Evolutionary conservation across 2,888 invertebrate species (phyloP), one percentile per base, ranked within the genome.

Genomic region (Lamproptera curius): DNA sequence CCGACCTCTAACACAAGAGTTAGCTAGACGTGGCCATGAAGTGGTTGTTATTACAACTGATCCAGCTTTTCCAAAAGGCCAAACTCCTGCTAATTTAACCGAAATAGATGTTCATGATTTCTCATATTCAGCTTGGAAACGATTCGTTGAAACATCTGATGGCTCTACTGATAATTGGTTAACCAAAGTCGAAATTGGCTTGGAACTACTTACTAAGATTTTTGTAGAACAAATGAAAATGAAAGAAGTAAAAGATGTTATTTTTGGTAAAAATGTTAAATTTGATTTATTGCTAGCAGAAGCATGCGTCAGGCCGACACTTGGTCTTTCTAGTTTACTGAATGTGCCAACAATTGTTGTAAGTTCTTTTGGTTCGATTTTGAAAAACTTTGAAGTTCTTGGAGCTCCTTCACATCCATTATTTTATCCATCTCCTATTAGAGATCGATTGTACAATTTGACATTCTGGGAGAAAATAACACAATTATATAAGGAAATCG

Each of bases 11-110:
- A 67, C 73, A 16, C 52, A 67, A 14, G 77, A 71, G 15, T 54
- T 88, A n/a, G 70, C 67, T 0, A 64, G 54, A 31, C 58, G 73
- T 4, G 86, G 85, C 0, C 85, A 88, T 43, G 66, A 85, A 34
- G 50, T 88, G 0, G 64, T 70, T 0, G 59, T 81, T 0, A 51
- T 81, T 4, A 79, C 85, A 0, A 36, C 86, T 5, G 54, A 80
- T 50, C 77, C 78, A 0, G 61, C 52, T 0, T 68, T 62, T 11
- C 46, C 58, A 0, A 59, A 65, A 42, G 58, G 56, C 13, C 10
- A 51, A 37, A n/a, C 62, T 0, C 65, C 64, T 1, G 42, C 46
- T 0, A 83, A 79, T 45, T 58, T 76, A 2, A 75, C 61, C 1
- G 78, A 85, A 61, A 75, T 84, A 1, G 67, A 76, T 9, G 38